A percentile compares a stretch with the other conserved stretches of the same genome.
Conservation (phyloP, 2,797 vertebrate species). For the Pygocentrus nattereri region DNA sequence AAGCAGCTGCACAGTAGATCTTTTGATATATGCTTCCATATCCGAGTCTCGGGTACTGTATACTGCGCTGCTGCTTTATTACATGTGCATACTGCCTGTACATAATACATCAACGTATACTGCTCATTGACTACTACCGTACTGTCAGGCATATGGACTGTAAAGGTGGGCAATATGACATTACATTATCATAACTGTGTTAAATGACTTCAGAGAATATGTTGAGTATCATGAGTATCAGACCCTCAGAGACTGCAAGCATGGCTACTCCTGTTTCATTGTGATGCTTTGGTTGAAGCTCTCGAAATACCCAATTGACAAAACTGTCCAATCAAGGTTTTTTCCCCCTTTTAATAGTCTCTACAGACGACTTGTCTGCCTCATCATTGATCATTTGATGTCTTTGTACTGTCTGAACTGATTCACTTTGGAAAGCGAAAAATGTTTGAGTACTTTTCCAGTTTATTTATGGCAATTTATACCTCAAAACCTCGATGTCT, state of each 20-base stretch:
- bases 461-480: conserved; percentile 19
- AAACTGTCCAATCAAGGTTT: too few species aligned
- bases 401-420: neutral
- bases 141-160: too few species aligned
- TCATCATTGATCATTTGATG: neutral
- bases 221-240: too few species aligned
- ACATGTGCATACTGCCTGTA: neutral
- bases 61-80: neutral
- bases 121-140: neutral
- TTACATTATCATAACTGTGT: too few species aligned
- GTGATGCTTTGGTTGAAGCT: too few species aligned
- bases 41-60: neutral
- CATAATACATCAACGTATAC: neutral
- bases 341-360: neutral
- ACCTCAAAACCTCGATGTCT: conserved; percentile 49
- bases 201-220: too few species aligned
- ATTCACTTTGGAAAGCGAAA: neutral
- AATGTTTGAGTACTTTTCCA: neutral
- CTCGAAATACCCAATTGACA: too few species aligned
- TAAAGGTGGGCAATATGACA: too few species aligned
- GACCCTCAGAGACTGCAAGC: too few species aligned
- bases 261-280: too few species aligned
- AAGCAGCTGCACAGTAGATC: neutral
- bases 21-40: neutral
- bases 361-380: neutral